Evolutionary conservation across 2,113 vertebrate species (phyloP).

Genomic region (Nanorana parkeri): DNA sequence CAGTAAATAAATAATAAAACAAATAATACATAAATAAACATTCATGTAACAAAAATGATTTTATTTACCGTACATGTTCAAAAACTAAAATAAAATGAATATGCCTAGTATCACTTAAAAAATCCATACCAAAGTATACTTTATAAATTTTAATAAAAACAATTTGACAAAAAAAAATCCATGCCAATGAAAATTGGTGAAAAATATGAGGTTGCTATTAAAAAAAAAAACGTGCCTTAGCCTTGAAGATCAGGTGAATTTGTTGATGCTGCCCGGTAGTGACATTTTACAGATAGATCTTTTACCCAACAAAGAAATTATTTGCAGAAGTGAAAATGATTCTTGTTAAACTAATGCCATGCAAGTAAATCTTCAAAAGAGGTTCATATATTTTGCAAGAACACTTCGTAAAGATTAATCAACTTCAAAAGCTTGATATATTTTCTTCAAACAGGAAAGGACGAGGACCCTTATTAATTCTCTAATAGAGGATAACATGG

Average conservation of each 20-base stretch:
- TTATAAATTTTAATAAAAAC: too few species aligned
- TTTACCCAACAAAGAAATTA: conserved; percentile 25
- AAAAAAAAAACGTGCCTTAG: too few species aligned
- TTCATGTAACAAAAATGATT: too few species aligned
- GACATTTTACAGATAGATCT: conserved; percentile 20
- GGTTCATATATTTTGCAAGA: conserved; percentile 41
- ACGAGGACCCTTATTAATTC: conserved; percentile 39
- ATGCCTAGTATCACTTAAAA: too few species aligned
- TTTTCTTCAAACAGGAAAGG: conserved; percentile 28
- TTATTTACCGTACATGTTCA: too few species aligned
- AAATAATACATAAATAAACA: too few species aligned
- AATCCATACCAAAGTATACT: too few species aligned
- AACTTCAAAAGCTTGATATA: conserved; percentile 36
- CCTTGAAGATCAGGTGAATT: conserved; percentile 11
- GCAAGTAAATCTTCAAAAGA: conserved; percentile 35
- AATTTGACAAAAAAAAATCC: too few species aligned
- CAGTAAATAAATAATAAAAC: too few species aligned
- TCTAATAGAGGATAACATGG: conserved; percentile 24
- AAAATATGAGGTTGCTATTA: too few species aligned
- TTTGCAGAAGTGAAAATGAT: conserved; percentile 31
- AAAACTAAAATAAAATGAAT: too few species aligned
- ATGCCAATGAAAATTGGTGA: too few species aligned
- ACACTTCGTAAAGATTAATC: conserved; percentile 37
- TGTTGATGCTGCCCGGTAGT: conserved; percentile 3
- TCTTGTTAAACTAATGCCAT: conserved; percentile 26